These are phyloP conservation scores for Drosophila tsacasi DNA, from an alignment of 1,140 invertebrate genomes.

Conservation along the genomic window DNA sequence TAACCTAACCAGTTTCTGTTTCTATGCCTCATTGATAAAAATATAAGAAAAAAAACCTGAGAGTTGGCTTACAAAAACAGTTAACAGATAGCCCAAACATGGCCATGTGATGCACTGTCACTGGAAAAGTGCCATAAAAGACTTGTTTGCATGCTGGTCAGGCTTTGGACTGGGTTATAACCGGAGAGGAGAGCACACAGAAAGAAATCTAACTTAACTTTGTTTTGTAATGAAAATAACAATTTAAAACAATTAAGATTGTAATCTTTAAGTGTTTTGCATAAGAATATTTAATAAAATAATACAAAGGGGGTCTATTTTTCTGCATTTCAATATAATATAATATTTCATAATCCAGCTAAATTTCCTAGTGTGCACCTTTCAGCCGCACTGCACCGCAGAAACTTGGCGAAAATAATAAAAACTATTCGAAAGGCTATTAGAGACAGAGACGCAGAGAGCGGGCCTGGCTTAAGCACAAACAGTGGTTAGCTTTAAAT, in stretches of 20 bases:
- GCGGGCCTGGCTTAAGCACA: conserved; percentile 17
- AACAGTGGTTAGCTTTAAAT: conserved; percentile 57
- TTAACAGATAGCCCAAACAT: conserved; percentile 80
- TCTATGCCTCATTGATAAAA: conserved; percentile 60
- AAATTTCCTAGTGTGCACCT: background rate
- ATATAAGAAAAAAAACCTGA: conserved; percentile 19
- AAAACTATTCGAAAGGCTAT: conserved; percentile 56
- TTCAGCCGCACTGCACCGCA: conserved; percentile 16
- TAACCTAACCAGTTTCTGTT: conserved; percentile 58
- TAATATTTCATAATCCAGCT: background rate
- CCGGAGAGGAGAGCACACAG: conserved; percentile 4
- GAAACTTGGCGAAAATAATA: conserved; percentile 50
- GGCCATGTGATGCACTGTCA: conserved; percentile 81
- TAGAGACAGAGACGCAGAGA: conserved; percentile 31
- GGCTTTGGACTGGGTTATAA: conserved; percentile 18
- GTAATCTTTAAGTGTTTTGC: background rate
- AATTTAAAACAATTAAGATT: background rate
- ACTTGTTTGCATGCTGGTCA: conserved; percentile 76
- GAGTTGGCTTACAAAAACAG: conserved; percentile 71
- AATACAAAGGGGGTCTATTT: background rate
- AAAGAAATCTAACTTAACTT: background rate
- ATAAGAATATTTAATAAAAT: background rate
- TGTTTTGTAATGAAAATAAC: background rate
- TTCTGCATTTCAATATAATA: background rate
- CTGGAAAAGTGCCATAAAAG: conserved; percentile 79